These are phyloP conservation scores for Cheumatopsyche charites DNA, from an alignment of 1,140 invertebrate species.

Conservation along the genomic window DNA sequence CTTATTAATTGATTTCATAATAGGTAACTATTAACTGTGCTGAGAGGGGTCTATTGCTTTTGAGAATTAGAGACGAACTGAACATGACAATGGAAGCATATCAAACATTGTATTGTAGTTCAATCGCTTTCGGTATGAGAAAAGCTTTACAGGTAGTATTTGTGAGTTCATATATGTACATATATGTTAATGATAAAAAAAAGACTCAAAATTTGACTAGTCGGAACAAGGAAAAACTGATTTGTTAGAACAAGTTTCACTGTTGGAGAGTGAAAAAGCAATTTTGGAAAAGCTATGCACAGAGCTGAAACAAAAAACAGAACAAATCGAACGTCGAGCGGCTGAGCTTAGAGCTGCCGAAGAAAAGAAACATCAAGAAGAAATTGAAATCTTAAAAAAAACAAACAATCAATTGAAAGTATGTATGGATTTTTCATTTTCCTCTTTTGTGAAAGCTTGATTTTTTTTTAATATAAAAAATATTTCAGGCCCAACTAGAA, in stretches of 20 bases:
- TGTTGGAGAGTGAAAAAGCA: slow-evolving; percentile 72
- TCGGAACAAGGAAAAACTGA: slow-evolving; percentile 70
- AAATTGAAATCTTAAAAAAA: slow-evolving; percentile 89
- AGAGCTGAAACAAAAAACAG: slow-evolving; percentile 82
- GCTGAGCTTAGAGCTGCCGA: slow-evolving; percentile 83
- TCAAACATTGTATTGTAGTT: slow-evolving; percentile 93
- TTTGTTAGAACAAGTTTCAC: slow-evolving; percentile 63
- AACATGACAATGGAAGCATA: slow-evolving; percentile 96
- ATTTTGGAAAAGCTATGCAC: slow-evolving; percentile 79
- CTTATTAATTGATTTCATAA: not conserved
- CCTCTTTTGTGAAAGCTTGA: slow-evolving; percentile 20
- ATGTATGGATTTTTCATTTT: slow-evolving; percentile 43
- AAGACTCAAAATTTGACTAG: too few species aligned
- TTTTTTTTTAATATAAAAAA: slow-evolving; percentile 18
- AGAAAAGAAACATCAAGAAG: slow-evolving; percentile 90
- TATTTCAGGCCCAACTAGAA: slow-evolving; percentile 83
- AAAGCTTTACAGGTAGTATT: slow-evolving; percentile 87
- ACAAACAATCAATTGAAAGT: slow-evolving; percentile 94
- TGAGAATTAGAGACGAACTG: slow-evolving; percentile 94
- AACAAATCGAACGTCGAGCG: slow-evolving; percentile 84
- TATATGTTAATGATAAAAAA: slow-evolving; percentile 9
- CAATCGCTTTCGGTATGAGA: slow-evolving; percentile 96
- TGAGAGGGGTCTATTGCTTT: slow-evolving; percentile 90
- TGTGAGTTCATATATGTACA: too few species aligned
- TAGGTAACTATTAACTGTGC: slow-evolving; percentile 98